Conservation (phyloP, 2,888 invertebrate species). For the Bugula neritina region DNA sequence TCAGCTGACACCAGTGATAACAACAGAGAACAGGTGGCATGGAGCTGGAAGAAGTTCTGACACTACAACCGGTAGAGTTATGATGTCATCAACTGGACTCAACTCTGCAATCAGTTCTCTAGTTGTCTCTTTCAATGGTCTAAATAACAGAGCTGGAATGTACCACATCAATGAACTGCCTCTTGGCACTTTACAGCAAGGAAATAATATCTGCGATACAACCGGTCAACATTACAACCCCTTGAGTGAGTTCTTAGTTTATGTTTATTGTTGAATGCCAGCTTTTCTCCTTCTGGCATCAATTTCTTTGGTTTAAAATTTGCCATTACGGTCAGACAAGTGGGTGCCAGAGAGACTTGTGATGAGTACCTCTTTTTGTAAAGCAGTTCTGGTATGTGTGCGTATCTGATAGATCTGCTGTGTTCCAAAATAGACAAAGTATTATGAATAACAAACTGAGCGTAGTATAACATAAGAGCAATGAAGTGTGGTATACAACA, state of each 20-base stretch:
- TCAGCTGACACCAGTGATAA: conserved; percentile 11
- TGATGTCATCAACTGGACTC: background rate
- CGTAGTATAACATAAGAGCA: no score
- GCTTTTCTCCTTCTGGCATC: no score
- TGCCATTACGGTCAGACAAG: no score
- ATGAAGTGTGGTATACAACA: no score
- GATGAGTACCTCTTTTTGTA: no score
- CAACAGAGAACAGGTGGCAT: background rate
- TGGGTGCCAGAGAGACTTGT: no score
- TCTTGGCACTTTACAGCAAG: conserved; percentile 42
- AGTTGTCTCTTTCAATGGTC: conserved; percentile 69
- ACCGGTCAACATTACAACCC: conserved; percentile 17
- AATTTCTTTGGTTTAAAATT: no score
- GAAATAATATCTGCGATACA: conserved; percentile 15
- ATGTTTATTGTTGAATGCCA: no score
- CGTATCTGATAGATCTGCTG: no score
- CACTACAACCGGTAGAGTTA: background rate
- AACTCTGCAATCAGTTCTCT: conserved; percentile 49
- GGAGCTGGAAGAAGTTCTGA: background rate
- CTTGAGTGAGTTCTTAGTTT: background rate
- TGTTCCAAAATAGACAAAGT: no score
- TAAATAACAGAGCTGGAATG: conserved; percentile 62
- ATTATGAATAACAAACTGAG: no score
- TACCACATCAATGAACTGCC: conserved; percentile 73
- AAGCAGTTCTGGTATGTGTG: no score